Conservation (phyloP, 2,113 vertebrate genomes). For the Neotragus moschatus region DNA sequence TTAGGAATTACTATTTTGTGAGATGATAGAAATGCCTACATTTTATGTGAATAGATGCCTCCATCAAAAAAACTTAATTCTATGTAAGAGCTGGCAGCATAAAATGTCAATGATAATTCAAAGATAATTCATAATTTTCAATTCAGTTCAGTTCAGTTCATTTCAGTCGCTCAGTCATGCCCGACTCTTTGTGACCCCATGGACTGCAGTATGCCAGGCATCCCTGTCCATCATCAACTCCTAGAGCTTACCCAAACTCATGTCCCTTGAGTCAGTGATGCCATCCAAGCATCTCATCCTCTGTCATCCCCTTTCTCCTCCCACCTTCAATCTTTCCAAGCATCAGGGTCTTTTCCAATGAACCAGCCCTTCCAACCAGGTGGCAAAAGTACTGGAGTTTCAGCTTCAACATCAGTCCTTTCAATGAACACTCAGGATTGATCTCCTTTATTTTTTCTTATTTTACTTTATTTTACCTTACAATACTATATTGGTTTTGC, state of each 20-base stretch:
- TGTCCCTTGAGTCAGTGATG: not conserved
- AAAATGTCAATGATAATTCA: not conserved
- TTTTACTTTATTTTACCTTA: too few relatives aligned
- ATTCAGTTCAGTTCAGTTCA: not conserved
- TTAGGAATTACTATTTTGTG: not conserved
- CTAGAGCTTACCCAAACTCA: not conserved
- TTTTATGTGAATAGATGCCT: not conserved
- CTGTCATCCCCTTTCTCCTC: not conserved
- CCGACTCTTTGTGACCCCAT: not conserved
- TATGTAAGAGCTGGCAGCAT: not conserved
- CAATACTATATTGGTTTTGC: too few relatives aligned
- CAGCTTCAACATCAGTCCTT: not conserved
- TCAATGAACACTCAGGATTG: not conserved
- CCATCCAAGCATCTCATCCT: not conserved
- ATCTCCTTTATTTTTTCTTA: not conserved
- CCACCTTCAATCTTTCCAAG: not conserved
- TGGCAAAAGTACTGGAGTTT: not conserved
- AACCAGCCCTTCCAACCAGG: not conserved
- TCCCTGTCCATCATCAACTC: not conserved
- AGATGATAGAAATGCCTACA: not conserved
- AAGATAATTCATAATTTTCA: not conserved
- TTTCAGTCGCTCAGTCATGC: fast-evolving
- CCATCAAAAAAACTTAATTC: not conserved
- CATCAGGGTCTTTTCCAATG: not conserved
- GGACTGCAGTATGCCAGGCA: not conserved